These are phyloP conservation scores for Typhlomys cinereus DNA, from an alignment of 2,113 vertebrate genomes.

Conservation along the genomic window DNA sequence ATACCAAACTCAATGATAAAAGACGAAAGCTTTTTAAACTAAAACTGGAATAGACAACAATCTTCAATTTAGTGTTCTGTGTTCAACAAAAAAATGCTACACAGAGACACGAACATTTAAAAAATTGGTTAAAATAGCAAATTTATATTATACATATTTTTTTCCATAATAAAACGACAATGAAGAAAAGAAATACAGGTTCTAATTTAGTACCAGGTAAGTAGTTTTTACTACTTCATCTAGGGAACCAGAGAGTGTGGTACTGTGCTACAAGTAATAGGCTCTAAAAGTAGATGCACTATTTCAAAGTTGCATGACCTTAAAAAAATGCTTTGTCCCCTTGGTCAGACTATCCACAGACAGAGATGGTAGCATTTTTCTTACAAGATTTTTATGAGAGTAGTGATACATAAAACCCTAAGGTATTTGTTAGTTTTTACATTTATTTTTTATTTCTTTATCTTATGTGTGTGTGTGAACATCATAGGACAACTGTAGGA, in stretches of 20 bases:
- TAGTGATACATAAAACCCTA: background rate
- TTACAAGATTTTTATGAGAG: background rate
- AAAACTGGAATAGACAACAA: no score
- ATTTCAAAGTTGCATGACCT: background rate
- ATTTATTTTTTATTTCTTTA: no score
- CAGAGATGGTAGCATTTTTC: background rate
- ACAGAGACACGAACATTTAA: no score
- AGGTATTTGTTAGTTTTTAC: background rate
- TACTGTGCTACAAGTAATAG: background rate
- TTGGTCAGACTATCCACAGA: background rate
- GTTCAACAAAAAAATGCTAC: no score
- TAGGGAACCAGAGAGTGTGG: background rate
- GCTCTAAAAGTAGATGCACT: background rate
- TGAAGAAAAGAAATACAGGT: background rate
- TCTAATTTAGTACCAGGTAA: background rate
- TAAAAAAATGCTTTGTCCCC: background rate
- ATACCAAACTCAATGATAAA: no score
- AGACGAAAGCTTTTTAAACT: no score
- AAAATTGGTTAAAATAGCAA: background rate
- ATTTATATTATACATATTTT: background rate
- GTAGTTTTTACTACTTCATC: background rate
- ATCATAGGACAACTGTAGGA: no score
- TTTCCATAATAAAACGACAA: background rate
- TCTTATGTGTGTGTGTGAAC: no score
- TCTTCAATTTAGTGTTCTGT: no score